phyloP scores from a whole-genome alignment of 1,140 invertebrate genomes.

The Arctopsyche grandis region DNA sequence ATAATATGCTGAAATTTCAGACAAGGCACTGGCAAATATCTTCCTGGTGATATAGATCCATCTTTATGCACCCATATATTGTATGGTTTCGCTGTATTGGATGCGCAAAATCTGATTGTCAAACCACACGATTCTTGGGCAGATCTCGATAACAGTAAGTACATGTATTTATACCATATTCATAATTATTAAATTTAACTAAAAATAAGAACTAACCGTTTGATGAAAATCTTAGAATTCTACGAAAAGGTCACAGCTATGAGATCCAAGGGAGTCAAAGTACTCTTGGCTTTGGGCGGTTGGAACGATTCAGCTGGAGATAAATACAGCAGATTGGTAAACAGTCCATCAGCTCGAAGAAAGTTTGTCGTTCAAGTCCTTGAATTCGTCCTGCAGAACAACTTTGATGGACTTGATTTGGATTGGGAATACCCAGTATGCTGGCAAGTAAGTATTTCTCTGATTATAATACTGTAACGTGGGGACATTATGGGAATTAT shows the following conservation, averaged over 20 bases:
- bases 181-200: background rate
- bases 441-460: constrained; percentile 82
- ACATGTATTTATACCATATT: background rate
- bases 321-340: constrained; percentile 86
- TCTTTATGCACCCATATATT: constrained; percentile 91
- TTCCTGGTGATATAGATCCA: constrained; percentile 84
- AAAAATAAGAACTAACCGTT: background rate
- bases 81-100: constrained; percentile 90
- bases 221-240: constrained; percentile 70
- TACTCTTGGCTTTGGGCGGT: constrained; percentile 85
- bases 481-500: too few relatives aligned
- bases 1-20: constrained; percentile 59
- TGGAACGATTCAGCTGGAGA: constrained; percentile 91
- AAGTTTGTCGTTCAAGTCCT: constrained; percentile 81
- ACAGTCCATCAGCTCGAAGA: constrained; percentile 74
- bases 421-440: constrained; percentile 94
- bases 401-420: constrained; percentile 87
- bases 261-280: constrained; percentile 80
- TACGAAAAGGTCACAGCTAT: constrained; percentile 83
- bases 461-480: too few relatives aligned
- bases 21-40: constrained; percentile 80
- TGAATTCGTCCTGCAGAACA: constrained; percentile 81
- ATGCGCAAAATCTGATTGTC: constrained; percentile 78
- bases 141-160: constrained; percentile 85
- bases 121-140: constrained; percentile 90